Conservation (phyloP, 1,140 invertebrate genomes). For the Schlechtendalia chinensis region DNA sequence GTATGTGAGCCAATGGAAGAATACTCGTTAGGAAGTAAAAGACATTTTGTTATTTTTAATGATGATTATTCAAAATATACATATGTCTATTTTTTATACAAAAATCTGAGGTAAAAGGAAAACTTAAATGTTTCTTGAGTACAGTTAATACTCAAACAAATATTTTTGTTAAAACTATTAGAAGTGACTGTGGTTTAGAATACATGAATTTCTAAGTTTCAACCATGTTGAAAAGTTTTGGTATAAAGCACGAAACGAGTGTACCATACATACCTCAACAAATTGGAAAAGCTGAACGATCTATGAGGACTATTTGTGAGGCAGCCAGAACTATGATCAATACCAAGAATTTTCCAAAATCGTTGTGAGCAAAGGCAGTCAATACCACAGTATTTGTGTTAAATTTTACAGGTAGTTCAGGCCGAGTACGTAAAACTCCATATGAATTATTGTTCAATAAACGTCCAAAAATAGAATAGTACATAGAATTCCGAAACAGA, state of each 20-base stretch:
- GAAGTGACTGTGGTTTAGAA: too few relatives aligned
- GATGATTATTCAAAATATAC: too few relatives aligned
- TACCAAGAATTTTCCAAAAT: too few relatives aligned
- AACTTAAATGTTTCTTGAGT: slow-evolving; percentile 50
- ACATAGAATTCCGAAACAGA: slow-evolving; percentile 57
- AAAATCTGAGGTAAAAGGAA: slow-evolving; percentile 55
- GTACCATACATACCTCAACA: slow-evolving; percentile 58
- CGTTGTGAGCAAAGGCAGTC: slow-evolving; percentile 44
- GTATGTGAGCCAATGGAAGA: too few relatives aligned
- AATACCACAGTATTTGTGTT: slow-evolving; percentile 55
- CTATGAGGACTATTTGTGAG: slow-evolving; percentile 55
- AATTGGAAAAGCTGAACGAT: slow-evolving; percentile 58
- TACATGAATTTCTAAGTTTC: slow-evolving; percentile 51
- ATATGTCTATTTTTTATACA: slow-evolving; percentile 53
- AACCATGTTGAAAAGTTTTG: slow-evolving; percentile 52
- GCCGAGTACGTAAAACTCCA: slow-evolving; percentile 51
- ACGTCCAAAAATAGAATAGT: slow-evolving; percentile 54
- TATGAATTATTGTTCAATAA: slow-evolving; percentile 54
- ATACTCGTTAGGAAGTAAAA: too few relatives aligned
- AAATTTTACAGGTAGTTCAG: slow-evolving; percentile 51
- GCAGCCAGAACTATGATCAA: slow-evolving; percentile 54
- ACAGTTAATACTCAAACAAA: not conserved
- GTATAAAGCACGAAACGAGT: slow-evolving; percentile 56
- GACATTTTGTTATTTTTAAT: too few relatives aligned
- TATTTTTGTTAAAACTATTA: not conserved